phyloP scores from a whole-genome alignment of 37 sponge, comb jelly and placozoan genomes.

The Lycopodina hypogea region DNA sequence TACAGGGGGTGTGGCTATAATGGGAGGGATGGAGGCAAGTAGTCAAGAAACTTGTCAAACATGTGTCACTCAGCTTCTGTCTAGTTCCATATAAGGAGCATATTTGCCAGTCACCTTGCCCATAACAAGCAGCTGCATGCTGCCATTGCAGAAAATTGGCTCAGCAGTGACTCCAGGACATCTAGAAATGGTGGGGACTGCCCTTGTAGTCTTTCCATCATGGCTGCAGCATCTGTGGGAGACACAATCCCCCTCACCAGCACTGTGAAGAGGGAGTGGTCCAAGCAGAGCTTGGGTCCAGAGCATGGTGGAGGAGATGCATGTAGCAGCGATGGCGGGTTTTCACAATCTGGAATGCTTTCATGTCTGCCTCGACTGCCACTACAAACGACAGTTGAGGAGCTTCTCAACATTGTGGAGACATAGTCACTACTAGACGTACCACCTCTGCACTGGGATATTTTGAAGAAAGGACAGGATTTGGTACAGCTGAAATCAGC shows the following conservation, averaged over 20 bases:
- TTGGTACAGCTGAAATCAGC: not conserved
- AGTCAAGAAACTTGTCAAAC: no score
- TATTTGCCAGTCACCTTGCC: constrained; percentile 11
- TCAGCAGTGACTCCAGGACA: not conserved
- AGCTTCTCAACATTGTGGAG: no score
- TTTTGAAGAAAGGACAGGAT: not conserved
- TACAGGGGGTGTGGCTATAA: no score
- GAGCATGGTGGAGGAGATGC: no score
- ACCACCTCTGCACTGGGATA: not conserved
- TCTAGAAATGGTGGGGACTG: not conserved
- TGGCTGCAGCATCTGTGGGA: not conserved
- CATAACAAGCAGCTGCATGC: constrained; percentile 28
- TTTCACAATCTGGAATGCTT: no score
- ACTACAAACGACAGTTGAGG: no score
- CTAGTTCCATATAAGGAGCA: no score
- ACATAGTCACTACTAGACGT: not conserved
- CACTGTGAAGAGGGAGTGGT: constrained; percentile 3
- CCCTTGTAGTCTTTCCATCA: not conserved
- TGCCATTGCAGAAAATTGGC: constrained; percentile 8
- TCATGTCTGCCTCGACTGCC: no score
- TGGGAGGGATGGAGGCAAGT: no score
- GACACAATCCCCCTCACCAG: constrained; percentile 5
- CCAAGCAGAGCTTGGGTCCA: not conserved
- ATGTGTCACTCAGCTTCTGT: no score
- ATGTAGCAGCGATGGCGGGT: no score